These are phyloP conservation scores for Tenodera sinensis DNA, from an alignment of 2,888 invertebrate genomes.

Conservation along the genomic window DNA sequence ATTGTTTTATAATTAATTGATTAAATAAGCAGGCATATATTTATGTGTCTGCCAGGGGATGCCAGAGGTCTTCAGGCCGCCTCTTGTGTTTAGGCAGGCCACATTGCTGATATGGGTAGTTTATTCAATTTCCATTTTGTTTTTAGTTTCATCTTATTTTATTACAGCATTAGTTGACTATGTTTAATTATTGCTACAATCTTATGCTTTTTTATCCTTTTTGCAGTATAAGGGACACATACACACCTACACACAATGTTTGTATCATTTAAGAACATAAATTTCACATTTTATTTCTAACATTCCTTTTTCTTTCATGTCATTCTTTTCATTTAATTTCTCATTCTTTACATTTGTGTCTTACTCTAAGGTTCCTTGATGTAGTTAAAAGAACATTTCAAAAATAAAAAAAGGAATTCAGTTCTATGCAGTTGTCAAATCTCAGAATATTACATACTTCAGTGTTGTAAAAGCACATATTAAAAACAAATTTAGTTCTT, in stretches of 20 bases:
- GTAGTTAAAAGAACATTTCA: neutral
- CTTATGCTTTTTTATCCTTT: neutral
- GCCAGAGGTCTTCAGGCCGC: neutral
- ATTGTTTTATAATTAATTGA: neutral
- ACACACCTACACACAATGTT: neutral
- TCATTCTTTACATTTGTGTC: neutral
- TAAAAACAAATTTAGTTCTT: too few relatives aligned
- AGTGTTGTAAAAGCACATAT: neutral
- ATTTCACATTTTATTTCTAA: neutral
- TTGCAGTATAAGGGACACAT: neutral
- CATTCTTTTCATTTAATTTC: neutral
- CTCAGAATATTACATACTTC: neutral
- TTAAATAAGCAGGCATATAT: neutral
- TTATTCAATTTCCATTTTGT: neutral
- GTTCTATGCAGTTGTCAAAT: neutral
- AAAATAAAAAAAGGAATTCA: neutral
- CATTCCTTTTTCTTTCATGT: neutral
- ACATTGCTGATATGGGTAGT: neutral
- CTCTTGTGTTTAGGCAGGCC: neutral
- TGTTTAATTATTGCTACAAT: neutral
- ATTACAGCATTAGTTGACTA: neutral
- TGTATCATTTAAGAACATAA: neutral
- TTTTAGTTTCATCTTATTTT: neutral
- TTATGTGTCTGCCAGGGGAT: neutral
- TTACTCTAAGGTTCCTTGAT: neutral